phyloP scores from a whole-genome alignment of 35 echinoderm and acorn worm species.

The Lytechinus variegatus region DNA sequence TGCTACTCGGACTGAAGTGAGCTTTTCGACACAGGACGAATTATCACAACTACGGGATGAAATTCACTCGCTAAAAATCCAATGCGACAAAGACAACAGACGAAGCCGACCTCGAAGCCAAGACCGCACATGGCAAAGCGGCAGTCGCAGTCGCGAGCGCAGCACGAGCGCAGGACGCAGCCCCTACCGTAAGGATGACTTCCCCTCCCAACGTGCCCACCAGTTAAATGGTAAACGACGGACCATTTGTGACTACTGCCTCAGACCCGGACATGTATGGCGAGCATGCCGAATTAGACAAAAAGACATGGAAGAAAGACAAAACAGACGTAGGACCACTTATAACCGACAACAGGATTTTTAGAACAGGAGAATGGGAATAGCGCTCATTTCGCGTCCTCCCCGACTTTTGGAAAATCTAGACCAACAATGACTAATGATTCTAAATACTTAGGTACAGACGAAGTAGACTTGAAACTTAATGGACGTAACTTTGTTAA shows the following conservation, averaged over 20 bases:
- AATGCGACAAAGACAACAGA: not conserved
- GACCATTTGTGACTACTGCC: not conserved
- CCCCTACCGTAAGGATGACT: not conserved
- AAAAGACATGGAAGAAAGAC: not conserved
- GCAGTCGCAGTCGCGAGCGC: not conserved
- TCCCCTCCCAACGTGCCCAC: not conserved
- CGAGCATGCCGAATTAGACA: not conserved
- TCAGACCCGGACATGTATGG: not conserved
- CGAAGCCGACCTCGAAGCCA: not conserved
- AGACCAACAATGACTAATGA: not conserved
- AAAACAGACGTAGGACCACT: no score
- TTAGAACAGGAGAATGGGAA: not conserved
- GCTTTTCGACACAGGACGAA: not conserved
- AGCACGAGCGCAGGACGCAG: not conserved
- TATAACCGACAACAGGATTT: not conserved
- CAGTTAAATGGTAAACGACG: not conserved
- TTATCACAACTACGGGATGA: not conserved
- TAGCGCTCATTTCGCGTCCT: conserved; percentile 5
- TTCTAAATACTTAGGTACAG: not conserved
- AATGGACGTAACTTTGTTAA: conserved; percentile 21
- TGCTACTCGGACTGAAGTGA: no score
- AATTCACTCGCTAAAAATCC: not conserved
- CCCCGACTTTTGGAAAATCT: not conserved
- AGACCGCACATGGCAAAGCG: not conserved
- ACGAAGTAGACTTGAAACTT: not conserved